These are phyloP conservation scores for Meriones unguiculatus DNA, from an alignment of 2,113 vertebrate genomes.

Conservation along the genomic window DNA sequence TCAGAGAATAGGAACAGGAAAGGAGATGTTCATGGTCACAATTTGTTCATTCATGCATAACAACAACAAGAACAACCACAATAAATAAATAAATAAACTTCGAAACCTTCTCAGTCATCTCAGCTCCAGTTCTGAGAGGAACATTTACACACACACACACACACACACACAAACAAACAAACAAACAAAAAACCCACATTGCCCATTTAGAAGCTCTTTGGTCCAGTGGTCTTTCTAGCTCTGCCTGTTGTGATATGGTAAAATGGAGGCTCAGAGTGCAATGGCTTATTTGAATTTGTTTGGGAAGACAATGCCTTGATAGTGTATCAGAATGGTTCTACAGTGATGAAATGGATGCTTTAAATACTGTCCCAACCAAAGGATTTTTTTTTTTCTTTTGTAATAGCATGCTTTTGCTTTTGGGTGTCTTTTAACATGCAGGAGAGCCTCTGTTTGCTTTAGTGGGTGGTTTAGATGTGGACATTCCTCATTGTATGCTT, in stretches of 20 bases:
- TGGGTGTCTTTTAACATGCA: constrained; percentile 42
- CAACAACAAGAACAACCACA: no score
- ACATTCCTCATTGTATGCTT: constrained; percentile 28
- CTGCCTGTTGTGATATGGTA: rapidly evolving
- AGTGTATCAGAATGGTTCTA: background rate
- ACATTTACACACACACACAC: background rate
- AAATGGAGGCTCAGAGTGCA: background rate
- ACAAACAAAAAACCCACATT: background rate
- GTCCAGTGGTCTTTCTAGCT: background rate
- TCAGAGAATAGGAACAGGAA: rapidly evolving
- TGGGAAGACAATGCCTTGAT: background rate
- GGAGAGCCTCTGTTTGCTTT: constrained; percentile 50
- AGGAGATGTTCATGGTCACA: background rate
- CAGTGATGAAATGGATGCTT: constrained; percentile 11
- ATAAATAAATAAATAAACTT: background rate
- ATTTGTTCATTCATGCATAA: background rate
- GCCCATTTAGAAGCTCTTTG: background rate
- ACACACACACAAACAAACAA: no score
- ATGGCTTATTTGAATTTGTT: background rate
- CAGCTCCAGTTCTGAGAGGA: background rate
- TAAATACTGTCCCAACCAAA: background rate
- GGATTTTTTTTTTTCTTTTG: no score
- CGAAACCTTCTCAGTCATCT: background rate
- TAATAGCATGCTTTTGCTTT: constrained; percentile 16
- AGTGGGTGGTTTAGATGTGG: constrained; percentile 29